These are phyloP conservation scores for Petrocephalus zakoni DNA, from an alignment of 2,113 vertebrate species.

Conservation along the genomic window DNA sequence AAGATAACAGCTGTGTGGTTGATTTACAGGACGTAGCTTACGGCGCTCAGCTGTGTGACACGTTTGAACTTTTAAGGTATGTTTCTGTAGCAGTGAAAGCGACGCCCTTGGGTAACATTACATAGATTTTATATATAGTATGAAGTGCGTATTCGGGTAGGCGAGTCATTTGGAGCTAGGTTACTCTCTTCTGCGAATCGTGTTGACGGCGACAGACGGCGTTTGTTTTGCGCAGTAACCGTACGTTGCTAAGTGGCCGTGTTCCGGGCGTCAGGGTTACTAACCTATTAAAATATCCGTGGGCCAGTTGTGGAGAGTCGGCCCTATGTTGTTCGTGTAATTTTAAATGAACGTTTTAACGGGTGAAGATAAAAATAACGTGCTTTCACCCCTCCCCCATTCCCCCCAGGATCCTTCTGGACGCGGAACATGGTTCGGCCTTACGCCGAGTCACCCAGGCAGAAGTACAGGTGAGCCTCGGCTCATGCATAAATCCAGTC, in stretches of 20 bases:
- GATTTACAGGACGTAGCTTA: not conserved
- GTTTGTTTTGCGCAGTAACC: not conserved
- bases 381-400: not conserved
- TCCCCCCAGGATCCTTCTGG: not conserved
- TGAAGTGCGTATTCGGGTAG: not conserved
- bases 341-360: not conserved
- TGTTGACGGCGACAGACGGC: not conserved
- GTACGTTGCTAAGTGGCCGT: not conserved
- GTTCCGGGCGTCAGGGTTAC: not conserved
- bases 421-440: slow-evolving; percentile 18
- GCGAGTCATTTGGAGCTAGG: not conserved
- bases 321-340: not conserved
- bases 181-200: not conserved
- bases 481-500: not conserved
- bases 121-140: not conserved
- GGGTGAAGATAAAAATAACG: not conserved
- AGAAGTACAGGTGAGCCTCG: slow-evolving; percentile 12
- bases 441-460: not conserved
- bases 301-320: not conserved
- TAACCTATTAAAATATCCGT: not conserved
- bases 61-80: not conserved
- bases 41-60: not conserved
- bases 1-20: not conserved
- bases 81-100: not conserved
- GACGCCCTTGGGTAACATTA: not conserved